Conservation (phyloP, 2,797 vertebrate genomes). For the Anableps anableps region DNA sequence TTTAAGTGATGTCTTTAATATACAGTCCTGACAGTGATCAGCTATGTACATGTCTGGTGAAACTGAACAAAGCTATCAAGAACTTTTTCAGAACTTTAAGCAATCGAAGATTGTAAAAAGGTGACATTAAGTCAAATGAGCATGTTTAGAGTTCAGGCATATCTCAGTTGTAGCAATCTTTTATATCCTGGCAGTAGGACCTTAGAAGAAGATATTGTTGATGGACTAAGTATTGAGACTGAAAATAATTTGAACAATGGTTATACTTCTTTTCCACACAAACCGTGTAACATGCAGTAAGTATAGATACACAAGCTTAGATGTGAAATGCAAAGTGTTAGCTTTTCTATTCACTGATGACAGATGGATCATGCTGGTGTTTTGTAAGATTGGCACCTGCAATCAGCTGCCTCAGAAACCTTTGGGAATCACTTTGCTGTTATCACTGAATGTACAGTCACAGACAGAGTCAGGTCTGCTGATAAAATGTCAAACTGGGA, state of each 20-base stretch:
- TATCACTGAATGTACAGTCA: slow-evolving; percentile 38
- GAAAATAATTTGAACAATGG: not conserved
- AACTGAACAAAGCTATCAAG: too few relatives aligned
- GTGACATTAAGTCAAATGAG: not conserved
- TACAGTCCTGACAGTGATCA: too few relatives aligned
- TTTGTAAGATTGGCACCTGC: slow-evolving; percentile 49
- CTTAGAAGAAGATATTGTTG: not conserved
- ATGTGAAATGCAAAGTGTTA: slow-evolving; percentile 21
- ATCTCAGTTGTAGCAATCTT: not conserved
- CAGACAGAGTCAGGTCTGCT: slow-evolving; percentile 27
- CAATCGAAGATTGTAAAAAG: not conserved
- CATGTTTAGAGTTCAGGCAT: not conserved
- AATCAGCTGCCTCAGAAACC: slow-evolving; percentile 46
- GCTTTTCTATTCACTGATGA: slow-evolving; percentile 38
- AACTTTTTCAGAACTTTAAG: too few relatives aligned
- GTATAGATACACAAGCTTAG: not conserved
- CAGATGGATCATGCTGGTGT: slow-evolving; percentile 26
- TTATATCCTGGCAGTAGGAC: not conserved
- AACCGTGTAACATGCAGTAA: not conserved
- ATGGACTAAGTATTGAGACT: not conserved
- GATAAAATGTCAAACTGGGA: slow-evolving; percentile 58
- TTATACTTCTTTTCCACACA: not conserved
- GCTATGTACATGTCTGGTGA: too few relatives aligned
- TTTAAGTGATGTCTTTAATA: too few relatives aligned
- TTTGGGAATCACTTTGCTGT: slow-evolving; percentile 47